Conservation (phyloP, 2,888 invertebrate genomes). For the Hyposoter didymator region DNA sequence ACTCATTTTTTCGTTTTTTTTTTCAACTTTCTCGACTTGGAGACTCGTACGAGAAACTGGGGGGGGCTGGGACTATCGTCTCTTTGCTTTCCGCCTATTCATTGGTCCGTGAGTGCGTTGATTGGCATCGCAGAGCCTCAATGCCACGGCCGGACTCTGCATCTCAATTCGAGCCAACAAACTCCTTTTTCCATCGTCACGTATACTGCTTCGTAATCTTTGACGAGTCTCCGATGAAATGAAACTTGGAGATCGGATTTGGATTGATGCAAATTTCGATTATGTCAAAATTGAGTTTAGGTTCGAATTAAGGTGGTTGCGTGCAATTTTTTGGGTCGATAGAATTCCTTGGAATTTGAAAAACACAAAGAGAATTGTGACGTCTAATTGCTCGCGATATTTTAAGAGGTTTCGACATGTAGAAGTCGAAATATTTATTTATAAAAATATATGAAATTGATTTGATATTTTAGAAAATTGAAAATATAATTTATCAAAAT, state of each 20-base stretch:
- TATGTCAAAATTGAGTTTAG: background rate
- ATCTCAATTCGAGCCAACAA: slow-evolving; percentile 60
- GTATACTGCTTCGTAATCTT: slow-evolving; percentile 34
- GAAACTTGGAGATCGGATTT: background rate
- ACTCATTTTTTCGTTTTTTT: too few species aligned
- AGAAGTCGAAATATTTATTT: too few species aligned
- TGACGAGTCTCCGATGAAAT: slow-evolving; percentile 1
- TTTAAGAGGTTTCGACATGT: too few species aligned
- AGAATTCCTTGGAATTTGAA: too few species aligned
- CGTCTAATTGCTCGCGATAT: too few species aligned
- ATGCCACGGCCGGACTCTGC: slow-evolving; percentile 60
- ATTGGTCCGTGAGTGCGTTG: slow-evolving; percentile 54
- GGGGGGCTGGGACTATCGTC: slow-evolving; percentile 7
- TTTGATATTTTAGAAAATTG: too few species aligned
- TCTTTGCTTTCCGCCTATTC: slow-evolving; percentile 46
- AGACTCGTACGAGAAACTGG: background rate
- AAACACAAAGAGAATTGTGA: too few species aligned
- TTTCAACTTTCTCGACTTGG: slow-evolving; percentile 30
- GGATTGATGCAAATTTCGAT: background rate
- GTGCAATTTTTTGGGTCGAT: too few species aligned
- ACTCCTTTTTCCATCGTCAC: slow-evolving; percentile 14
- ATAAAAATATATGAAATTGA: too few species aligned
- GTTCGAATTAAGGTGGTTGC: background rate
- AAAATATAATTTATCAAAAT: too few species aligned
- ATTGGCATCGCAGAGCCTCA: slow-evolving; percentile 61